Conservation (phyloP, 2,113 vertebrate species). For the Leiothrix lutea region DNA sequence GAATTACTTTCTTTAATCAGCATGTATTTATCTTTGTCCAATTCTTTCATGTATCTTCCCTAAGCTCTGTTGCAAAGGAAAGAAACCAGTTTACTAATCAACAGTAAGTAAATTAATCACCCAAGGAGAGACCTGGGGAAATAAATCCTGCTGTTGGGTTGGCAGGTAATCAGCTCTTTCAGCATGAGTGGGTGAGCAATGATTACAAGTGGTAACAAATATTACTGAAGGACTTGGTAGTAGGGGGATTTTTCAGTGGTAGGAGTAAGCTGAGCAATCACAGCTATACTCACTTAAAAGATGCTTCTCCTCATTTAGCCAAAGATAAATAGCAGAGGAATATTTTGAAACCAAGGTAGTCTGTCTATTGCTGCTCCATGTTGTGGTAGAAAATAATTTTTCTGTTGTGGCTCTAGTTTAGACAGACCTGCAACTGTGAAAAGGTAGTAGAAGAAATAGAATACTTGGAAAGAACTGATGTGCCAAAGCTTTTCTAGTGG, state of each 20-base stretch:
- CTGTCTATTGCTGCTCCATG: neutral
- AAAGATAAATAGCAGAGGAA: neutral
- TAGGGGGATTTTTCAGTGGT: neutral
- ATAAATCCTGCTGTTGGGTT: slow-evolving; percentile 36
- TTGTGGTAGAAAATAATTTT: neutral
- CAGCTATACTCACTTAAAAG: neutral
- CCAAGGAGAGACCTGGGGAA: neutral
- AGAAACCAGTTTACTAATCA: slow-evolving; percentile 18
- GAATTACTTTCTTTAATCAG: slow-evolving; percentile 33
- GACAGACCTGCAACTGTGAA: neutral
- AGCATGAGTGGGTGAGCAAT: neutral
- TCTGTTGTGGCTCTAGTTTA: neutral
- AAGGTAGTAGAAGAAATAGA: neutral
- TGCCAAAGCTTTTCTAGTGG: neutral
- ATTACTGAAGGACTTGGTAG: slow-evolving; percentile 6
- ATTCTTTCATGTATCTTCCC: neutral
- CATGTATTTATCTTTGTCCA: neutral
- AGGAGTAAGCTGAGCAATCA: slow-evolving; percentile 21
- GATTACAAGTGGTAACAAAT: slow-evolving; percentile 13
- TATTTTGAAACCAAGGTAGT: neutral
- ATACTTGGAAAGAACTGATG: neutral
- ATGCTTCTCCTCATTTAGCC: neutral
- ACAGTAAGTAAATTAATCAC: slow-evolving; percentile 14
- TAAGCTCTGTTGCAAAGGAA: slow-evolving; percentile 9
- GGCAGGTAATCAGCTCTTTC: slow-evolving; percentile 26